Conservation (phyloP, 1,140 invertebrate species). For the Caenorhabditis tropicalis region DNA sequence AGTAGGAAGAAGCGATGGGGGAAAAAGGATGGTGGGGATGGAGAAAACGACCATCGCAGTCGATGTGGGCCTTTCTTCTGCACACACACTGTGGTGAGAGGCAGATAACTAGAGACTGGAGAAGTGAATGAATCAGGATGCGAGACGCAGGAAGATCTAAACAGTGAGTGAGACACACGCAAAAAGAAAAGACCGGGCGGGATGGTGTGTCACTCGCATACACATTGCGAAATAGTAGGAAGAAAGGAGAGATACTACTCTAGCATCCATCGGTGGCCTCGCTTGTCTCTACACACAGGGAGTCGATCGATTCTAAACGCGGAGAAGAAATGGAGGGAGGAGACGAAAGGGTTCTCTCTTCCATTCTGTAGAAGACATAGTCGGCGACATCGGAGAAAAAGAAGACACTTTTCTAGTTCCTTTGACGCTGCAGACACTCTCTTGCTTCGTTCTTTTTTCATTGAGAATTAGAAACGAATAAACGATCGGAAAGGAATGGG, state of each 20-base stretch:
- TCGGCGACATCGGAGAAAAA: constrained; percentile 3
- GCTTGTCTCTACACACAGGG: constrained; percentile 19
- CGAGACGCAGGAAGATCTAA: not conserved
- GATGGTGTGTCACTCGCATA: constrained; percentile 40
- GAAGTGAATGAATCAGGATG: not conserved
- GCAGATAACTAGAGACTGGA: not conserved
- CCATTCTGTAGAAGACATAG: constrained; percentile 34
- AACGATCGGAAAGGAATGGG: constrained; percentile 24
- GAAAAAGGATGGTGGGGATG: not conserved
- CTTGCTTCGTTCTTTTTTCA: constrained; percentile 14
- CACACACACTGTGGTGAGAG: constrained; percentile 29
- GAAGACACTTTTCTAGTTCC: constrained; percentile 43
- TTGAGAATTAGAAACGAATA: not conserved
- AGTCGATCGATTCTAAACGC: constrained; percentile 19
- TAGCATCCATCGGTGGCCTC: constrained; percentile 38
- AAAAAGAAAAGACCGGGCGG: constrained; percentile 37
- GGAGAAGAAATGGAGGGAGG: not conserved
- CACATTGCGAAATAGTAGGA: constrained; percentile 33
- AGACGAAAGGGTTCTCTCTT: not conserved
- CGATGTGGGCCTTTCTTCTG: constrained; percentile 11
- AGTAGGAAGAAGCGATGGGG: not conserved
- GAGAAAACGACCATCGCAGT: constrained; percentile 7
- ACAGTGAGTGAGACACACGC: constrained; percentile 8
- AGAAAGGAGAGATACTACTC: not conserved
- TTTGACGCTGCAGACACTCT: not conserved